These are phyloP conservation scores for Carposina sasakii DNA, from an alignment of 1,140 invertebrate genomes.

Conservation along the genomic window DNA sequence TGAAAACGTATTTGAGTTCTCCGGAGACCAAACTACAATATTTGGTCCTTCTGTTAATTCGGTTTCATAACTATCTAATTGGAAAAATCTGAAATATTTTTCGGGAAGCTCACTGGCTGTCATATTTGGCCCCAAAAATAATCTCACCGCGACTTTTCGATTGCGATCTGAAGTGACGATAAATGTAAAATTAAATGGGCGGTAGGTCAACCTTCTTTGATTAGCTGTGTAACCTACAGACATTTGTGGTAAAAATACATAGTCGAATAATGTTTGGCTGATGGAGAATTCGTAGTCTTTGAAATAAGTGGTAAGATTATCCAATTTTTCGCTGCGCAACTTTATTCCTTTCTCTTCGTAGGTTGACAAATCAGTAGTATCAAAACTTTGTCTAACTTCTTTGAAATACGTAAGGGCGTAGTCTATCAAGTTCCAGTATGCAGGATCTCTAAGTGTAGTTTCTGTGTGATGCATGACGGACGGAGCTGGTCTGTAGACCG, in stretches of 20 bases:
- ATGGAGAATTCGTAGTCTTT: conserved; percentile 48
- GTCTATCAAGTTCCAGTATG: conserved; percentile 76
- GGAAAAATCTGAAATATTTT: conserved; percentile 43
- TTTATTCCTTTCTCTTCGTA: conserved; percentile 68
- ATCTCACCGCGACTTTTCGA: conserved; percentile 60
- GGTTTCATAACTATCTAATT: conserved; percentile 42
- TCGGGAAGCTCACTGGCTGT: conserved; percentile 42
- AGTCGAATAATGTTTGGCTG: conserved; percentile 30
- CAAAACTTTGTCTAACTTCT: conserved; percentile 71
- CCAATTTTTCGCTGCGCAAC: conserved; percentile 65
- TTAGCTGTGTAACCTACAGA: conserved; percentile 38
- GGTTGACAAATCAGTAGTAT: conserved; percentile 74
- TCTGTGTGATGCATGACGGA: conserved; percentile 70
- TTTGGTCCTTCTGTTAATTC: conserved; percentile 41
- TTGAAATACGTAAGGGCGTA: conserved; percentile 73
- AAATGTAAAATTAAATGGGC: conserved; percentile 71
- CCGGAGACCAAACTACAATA: conserved; percentile 39
- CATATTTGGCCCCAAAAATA: conserved; percentile 75
- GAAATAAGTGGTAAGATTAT: conserved; percentile 48
- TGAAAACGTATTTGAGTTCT: conserved; percentile 38
- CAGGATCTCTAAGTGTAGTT: conserved; percentile 77
- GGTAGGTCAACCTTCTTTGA: conserved; percentile 73
- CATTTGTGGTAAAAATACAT: conserved; percentile 8
- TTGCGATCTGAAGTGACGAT: conserved; percentile 64
- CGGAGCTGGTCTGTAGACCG: conserved; percentile 66